Conservation (phyloP, 2,797 vertebrate species). For the Acanthornis magna region DNA sequence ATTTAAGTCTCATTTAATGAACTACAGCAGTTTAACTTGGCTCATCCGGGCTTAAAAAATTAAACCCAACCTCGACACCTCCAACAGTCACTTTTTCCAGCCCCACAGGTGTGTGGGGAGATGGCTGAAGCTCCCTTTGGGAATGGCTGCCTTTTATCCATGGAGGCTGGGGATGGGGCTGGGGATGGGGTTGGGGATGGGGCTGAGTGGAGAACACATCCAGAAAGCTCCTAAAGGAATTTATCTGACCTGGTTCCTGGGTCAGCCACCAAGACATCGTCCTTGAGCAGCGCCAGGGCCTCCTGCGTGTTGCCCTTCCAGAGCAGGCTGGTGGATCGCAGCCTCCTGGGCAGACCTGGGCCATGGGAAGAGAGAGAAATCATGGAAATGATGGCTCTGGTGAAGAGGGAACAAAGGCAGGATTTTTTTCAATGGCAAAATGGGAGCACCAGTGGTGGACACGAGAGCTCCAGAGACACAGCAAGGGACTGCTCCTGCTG, state of each 20-base stretch:
- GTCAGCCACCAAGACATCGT: constrained; percentile 89
- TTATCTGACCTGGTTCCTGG: constrained; percentile 89
- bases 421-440: neutral
- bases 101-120: neutral
- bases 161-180: neutral
- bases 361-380: neutral
- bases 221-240: rapidly evolving
- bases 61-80: neutral
- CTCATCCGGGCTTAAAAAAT: neutral
- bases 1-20: neutral
- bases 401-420: neutral
- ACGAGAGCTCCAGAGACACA: rapidly evolving
- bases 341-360: constrained; percentile 88
- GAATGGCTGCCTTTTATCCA: neutral
- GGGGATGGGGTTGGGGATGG: no score
- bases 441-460: neutral
- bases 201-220: neutral
- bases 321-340: constrained; percentile 87
- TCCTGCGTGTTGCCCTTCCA: constrained; percentile 92
- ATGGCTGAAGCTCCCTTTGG: neutral
- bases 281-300: constrained; percentile 86
- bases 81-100: neutral
- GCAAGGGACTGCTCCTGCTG: neutral
- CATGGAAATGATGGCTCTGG: neutral
- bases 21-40: neutral